These are phyloP conservation scores for Heliconius hortense DNA, from an alignment of 2,888 invertebrate genomes.

Conservation along the genomic window DNA sequence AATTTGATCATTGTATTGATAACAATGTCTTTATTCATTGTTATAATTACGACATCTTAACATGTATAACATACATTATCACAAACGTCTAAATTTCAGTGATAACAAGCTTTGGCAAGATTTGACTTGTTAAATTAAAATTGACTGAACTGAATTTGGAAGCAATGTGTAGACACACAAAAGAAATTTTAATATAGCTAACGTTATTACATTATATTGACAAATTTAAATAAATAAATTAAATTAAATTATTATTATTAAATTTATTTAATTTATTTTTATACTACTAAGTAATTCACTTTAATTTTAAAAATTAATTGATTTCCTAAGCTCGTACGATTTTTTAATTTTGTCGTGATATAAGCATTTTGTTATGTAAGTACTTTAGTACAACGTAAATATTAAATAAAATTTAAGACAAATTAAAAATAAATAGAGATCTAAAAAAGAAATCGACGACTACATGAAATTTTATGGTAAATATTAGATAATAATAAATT, in stretches of 20 bases:
- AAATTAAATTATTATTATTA: too few species aligned
- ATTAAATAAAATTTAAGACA: background rate
- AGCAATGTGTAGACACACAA: too few species aligned
- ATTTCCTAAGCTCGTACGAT: background rate
- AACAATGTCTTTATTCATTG: background rate
- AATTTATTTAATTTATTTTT: too few species aligned
- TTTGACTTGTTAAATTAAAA: too few species aligned
- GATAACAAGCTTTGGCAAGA: background rate
- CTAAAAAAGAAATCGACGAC: background rate
- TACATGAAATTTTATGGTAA: background rate
- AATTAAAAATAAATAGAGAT: background rate
- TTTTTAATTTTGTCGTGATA: background rate
- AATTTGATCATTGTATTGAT: constrained; percentile 1
- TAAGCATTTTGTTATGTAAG: background rate
- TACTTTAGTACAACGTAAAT: background rate
- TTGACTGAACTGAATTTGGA: too few species aligned
- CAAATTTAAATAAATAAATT: too few species aligned
- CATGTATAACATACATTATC: background rate
- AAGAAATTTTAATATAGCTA: background rate
- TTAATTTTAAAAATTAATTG: background rate
- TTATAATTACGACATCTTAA: background rate
- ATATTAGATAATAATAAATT: background rate
- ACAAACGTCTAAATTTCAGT: background rate
- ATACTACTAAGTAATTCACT: background rate
- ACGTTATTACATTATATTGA: background rate